Evolutionary conservation across 2,888 invertebrate genomes (phyloP).

Genomic region (Cataglyphis cursor): DNA sequence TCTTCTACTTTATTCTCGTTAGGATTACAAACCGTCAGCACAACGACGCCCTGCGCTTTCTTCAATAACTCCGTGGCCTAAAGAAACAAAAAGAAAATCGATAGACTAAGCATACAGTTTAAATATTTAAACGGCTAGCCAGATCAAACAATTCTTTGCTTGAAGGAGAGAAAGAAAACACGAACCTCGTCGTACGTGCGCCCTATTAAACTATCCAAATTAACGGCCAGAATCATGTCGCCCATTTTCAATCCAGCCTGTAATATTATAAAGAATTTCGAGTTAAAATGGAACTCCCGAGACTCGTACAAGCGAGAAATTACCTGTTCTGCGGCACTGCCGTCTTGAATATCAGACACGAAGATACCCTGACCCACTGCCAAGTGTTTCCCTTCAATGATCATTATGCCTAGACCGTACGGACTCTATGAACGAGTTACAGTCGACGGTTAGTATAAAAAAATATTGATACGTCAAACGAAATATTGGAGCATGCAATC

Average conservation of each 20-base stretch:
- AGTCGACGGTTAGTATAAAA: conserved; percentile 4
- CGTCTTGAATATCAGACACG: conserved; percentile 96
- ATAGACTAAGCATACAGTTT: background rate
- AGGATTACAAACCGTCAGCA: conserved; percentile 94
- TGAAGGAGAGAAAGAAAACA: background rate
- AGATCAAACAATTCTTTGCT: background rate
- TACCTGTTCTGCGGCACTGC: conserved; percentile 95
- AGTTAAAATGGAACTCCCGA: conserved; percentile 17
- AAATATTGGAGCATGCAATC: background rate
- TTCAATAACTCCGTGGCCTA: conserved; percentile 95
- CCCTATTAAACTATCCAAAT: conserved; percentile 95
- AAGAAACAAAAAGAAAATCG: conserved; percentile 9
- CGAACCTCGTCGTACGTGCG: conserved; percentile 94
- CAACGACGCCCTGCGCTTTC: conserved; percentile 95
- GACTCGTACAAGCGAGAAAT: conserved; percentile 42
- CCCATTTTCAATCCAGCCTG: conserved; percentile 98
- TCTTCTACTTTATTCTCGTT: conserved; percentile 90
- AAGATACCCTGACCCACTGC: conserved; percentile 97
- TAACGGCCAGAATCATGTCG: conserved; percentile 98
- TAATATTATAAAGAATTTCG: conserved; percentile 75
- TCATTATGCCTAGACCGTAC: conserved; percentile 96
- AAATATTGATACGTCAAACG: background rate
- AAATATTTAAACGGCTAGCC: background rate
- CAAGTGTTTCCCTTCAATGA: conserved; percentile 97
- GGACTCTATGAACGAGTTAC: conserved; percentile 88